A percentile compares a stretch with the other conserved stretches of the same genome.
Evolutionary conservation across 2,888 invertebrate genomes (phyloP).

Genomic region (Lycophotia porphyrea): DNA sequence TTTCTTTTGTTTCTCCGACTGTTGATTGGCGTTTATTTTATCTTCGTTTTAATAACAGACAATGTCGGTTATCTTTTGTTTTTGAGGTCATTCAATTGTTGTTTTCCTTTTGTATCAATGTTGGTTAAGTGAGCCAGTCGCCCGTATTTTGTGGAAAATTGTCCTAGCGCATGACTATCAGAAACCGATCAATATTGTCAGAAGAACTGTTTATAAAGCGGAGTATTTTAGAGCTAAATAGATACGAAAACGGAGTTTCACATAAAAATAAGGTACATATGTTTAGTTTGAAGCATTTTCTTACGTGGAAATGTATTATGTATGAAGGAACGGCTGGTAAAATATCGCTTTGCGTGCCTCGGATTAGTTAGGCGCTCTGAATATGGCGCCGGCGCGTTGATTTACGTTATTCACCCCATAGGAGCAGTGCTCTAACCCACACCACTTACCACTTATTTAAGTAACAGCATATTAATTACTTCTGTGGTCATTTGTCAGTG

Average conservation of each 20-base stretch:
- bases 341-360: constrained; percentile 84
- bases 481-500: constrained; percentile 31
- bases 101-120: constrained; percentile 24
- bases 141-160: constrained; percentile 19
- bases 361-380: constrained; percentile 77
- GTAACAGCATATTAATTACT: constrained; percentile 46
- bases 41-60: constrained; percentile 45
- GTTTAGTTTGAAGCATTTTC: constrained; percentile 71
- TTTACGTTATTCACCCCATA: constrained; percentile 65
- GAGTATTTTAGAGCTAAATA: constrained; percentile 37
- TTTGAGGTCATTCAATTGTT: constrained; percentile 31
- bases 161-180: constrained; percentile 48
- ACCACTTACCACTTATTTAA: constrained; percentile 40
- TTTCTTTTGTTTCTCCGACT: constrained; percentile 60
- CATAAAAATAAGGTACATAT: constrained; percentile 65
- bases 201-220: constrained; percentile 24
- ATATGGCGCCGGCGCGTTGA: constrained; percentile 69
- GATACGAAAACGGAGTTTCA: constrained; percentile 40
- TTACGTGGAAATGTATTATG: constrained; percentile 73
- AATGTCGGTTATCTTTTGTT: constrained; percentile 28
- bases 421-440: constrained; percentile 42
- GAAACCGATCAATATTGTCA: constrained; percentile 51
- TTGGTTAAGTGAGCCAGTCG: constrained; percentile 27
- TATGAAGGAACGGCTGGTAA: constrained; percentile 76
- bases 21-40: constrained; percentile 62